Conservation (phyloP, 2,888 invertebrate genomes). For the Helobdella robusta region DNA sequence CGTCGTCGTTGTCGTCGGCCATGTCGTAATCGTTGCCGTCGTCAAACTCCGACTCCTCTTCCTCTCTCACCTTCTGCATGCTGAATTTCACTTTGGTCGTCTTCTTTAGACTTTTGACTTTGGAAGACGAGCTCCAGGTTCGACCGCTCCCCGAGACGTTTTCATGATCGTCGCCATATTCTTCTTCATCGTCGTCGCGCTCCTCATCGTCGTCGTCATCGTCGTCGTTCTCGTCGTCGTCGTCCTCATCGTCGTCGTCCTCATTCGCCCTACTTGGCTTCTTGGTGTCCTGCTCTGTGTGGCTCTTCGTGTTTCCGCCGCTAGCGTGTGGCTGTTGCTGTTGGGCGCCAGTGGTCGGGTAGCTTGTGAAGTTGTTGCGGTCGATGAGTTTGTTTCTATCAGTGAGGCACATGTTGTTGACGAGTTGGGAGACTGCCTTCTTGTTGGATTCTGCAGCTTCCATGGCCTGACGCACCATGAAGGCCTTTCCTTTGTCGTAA, state of each 20-base stretch:
- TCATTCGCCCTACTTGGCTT: background rate
- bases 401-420: background rate
- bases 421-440: slow-evolving; percentile 3
- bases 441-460: slow-evolving; percentile 11
- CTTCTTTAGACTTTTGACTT: no score
- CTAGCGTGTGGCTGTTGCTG: slow-evolving; percentile 1
- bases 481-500: slow-evolving; percentile 20
- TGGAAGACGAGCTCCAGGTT: no score
- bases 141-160: no score
- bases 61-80: no score
- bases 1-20: no score
- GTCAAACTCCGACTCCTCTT: no score
- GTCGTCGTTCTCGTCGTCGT: background rate
- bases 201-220: background rate
- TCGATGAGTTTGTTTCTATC: background rate
- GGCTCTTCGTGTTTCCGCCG: background rate
- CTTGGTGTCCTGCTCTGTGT: background rate
- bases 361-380: no score
- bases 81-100: no score
- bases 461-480: slow-evolving; percentile 6
- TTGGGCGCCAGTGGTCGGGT: no score
- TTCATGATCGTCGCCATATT: no score
- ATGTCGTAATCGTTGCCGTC: no score
- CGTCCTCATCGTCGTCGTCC: background rate
- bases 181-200: background rate